Percentiles rank a stretch among this genome's conserved stretches.
These are phyloP conservation scores for Passer montanus DNA, from an alignment of 2,113 vertebrate genomes.

Conservation along the genomic window DNA sequence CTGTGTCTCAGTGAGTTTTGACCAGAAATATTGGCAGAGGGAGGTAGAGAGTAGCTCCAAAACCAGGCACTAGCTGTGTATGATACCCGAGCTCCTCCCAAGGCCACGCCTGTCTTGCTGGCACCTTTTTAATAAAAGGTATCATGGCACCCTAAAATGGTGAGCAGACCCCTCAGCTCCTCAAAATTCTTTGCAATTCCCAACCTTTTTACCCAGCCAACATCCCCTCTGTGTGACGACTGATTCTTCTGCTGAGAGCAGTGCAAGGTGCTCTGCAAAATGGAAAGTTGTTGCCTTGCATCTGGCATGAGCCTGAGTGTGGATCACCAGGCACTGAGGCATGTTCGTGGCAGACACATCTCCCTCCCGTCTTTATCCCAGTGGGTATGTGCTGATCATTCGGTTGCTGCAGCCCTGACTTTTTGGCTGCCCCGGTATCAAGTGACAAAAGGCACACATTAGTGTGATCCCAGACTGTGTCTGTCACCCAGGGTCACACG, in stretches of 20 bases:
- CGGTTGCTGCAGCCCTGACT: neutral
- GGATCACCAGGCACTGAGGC: neutral
- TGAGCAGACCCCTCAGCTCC: neutral
- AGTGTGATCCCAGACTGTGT: conserved; percentile 3
- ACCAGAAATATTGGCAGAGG: neutral
- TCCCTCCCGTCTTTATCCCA: conserved; percentile 25
- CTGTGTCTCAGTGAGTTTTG: neutral
- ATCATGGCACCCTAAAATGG: neutral
- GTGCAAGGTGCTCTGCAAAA: neutral
- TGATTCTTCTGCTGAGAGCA: neutral
- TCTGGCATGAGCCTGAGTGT: neutral
- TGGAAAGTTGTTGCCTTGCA: neutral
- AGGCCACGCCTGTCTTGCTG: neutral
- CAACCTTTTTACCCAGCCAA: accelerated
- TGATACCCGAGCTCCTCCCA: neutral
- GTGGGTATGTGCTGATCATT: conserved; percentile 2
- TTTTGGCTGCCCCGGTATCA: neutral
- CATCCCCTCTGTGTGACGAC: neutral
- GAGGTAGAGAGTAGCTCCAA: neutral
- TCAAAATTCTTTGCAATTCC: neutral
- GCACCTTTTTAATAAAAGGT: neutral
- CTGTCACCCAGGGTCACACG: conserved; percentile 33
- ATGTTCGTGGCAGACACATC: neutral
- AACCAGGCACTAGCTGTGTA: neutral
- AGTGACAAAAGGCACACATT: conserved; percentile 48